Percentiles rank a stretch among this genome's conserved stretches.
These are phyloP conservation scores for Trypoxylus dichotomus DNA, from an alignment of 1,140 invertebrate genomes.

Conservation along the genomic window DNA sequence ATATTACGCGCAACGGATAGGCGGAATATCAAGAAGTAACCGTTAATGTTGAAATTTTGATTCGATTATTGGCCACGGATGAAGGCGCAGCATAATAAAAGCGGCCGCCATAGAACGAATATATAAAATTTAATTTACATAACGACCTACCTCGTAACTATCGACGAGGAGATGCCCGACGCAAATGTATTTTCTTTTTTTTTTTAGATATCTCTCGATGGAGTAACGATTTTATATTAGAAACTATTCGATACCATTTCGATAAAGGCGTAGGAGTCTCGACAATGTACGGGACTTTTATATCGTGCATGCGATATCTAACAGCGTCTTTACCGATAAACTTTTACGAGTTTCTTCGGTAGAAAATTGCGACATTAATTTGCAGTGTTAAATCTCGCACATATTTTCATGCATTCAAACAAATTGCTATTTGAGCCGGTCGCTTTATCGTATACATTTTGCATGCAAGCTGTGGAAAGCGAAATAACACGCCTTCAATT, in stretches of 20 bases:
- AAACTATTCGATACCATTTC: not conserved
- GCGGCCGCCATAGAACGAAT: not conserved
- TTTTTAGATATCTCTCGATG: not conserved
- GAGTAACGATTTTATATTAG: not conserved
- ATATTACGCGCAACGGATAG: not conserved
- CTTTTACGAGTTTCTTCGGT: conserved; percentile 2
- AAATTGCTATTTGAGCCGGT: not conserved
- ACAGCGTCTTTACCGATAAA: not conserved
- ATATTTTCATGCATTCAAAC: conserved; percentile 14
- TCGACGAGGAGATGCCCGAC: conserved; percentile 9
- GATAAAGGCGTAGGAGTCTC: conserved; percentile 3
- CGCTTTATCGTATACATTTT: not conserved
- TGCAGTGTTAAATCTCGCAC: not conserved
- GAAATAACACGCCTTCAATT: not conserved
- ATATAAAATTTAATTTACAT: conserved; percentile 19
- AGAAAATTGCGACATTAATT: conserved; percentile 13
- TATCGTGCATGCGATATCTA: not conserved
- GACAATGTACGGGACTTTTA: not conserved
- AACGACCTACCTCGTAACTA: not conserved
- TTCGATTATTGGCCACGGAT: conserved; percentile 11
- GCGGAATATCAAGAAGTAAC: conserved; percentile 18
- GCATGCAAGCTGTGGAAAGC: not conserved
- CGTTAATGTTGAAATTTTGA: conserved; percentile 16
- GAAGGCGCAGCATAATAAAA: not conserved
- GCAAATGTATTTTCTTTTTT: not conserved